These are phyloP conservation scores for Oxyura jamaicensis DNA, from an alignment of 2,113 vertebrate species.

Conservation along the genomic window DNA sequence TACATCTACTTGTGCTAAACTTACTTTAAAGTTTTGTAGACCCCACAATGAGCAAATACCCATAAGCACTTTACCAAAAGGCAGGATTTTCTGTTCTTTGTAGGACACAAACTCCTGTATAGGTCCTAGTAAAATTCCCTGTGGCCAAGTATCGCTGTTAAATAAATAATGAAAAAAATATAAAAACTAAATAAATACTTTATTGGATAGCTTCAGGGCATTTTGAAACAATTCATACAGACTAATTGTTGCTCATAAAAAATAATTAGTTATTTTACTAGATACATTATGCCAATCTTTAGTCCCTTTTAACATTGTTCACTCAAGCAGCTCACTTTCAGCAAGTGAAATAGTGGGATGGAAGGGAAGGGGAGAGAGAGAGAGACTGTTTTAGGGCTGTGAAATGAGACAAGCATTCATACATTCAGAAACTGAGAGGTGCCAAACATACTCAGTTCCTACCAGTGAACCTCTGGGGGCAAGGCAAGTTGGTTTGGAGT, in stretches of 20 bases:
- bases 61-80: not conserved
- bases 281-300: not conserved
- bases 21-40: not conserved
- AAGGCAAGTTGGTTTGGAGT: not conserved
- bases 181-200: not conserved
- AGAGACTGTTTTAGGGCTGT: not conserved
- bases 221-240: not conserved
- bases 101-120: not conserved
- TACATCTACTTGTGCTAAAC: not conserved
- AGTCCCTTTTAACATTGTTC: not conserved
- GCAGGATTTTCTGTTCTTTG: not conserved
- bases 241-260: not conserved
- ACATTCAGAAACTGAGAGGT: not conserved
- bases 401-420: not conserved
- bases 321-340: not conserved
- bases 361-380: not conserved
- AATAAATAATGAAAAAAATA: not conserved
- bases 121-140: not conserved
- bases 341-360: not conserved
- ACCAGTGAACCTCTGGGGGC: not conserved
- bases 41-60: not conserved
- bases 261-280: not conserved
- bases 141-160: not conserved
- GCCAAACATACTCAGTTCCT: not conserved
- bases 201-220: not conserved